Evolutionary conservation across 2,797 vertebrate species (phyloP), one percentile per base, ranked within the genome.

Genomic region (Gymnoscopelus braueri): DNA sequence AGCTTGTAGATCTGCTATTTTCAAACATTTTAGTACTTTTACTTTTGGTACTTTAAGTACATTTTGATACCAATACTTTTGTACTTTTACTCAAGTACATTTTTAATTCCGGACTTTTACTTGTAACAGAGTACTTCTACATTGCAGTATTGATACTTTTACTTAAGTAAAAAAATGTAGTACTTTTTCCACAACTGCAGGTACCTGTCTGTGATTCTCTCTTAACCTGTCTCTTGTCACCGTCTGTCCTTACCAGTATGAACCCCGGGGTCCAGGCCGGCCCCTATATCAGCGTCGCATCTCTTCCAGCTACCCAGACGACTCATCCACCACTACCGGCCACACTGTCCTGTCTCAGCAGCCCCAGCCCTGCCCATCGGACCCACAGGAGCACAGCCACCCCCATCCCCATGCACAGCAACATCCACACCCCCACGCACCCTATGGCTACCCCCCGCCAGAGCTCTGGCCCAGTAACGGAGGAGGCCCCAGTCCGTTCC

Each of bases 251-350:
- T 44, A 10, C 39, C 87, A 99, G 97, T 99, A 98, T 97, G 97
- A 98, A 95, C 97, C 97, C 79, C 93, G 98, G 93, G 98, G 98
- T 89, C 98, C 98, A 13, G 98, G 98, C 72, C 95, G 97, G 97
- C 98, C 98, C 56, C 96, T 99, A 82, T 99, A 99, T 95, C 98
- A 99, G 94, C 96, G 97, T 85, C 95, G 97, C 90, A 99, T 98
- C 92, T 99, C 97, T 67, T 96, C 96, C 83, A 97, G 94, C 92
- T 96, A 96, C 92, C 95, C 93, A 39, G 92, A 93, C 68, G 97
- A 98, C 87, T 87, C 95, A 62, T 96, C 95, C 91, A 92, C 95
- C 89, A 96, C 97, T 93, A 92, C 91, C 80, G 88, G 94, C 89
- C 96, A 94, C 93, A 94, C 94, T 29, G 87, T 91, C 80, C 91